phyloP scores from a whole-genome alignment of 2,113 vertebrate genomes.

The Menura novaehollandiae region DNA sequence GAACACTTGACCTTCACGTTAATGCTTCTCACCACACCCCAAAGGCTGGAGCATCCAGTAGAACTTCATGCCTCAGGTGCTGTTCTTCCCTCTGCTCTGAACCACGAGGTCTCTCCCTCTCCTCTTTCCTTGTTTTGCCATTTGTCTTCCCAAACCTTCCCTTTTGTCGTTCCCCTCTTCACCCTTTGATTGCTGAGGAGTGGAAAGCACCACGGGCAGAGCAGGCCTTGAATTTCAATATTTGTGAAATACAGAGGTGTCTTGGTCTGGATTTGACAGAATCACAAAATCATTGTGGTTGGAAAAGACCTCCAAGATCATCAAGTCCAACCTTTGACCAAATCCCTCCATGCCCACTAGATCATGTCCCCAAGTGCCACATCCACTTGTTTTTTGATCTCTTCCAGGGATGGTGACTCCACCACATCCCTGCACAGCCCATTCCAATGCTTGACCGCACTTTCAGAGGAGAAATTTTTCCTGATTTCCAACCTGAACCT shows the following conservation, averaged over 20 bases:
- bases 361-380: fast-evolving
- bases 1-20: background rate
- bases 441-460: background rate
- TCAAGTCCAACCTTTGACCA: background rate
- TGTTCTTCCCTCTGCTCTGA: background rate
- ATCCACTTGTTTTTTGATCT: background rate
- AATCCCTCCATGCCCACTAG: background rate
- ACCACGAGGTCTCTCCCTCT: background rate
- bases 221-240: background rate
- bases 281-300: too few relatives aligned
- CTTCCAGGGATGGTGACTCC: background rate
- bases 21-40: background rate
- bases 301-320: background rate
- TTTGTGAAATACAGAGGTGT: background rate
- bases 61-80: background rate
- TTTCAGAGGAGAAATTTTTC: background rate
- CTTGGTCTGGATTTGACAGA: background rate
- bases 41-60: background rate
- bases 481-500: background rate
- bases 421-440: background rate
- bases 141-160: background rate
- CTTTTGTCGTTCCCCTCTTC: background rate
- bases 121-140: background rate
- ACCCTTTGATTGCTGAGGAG: background rate
- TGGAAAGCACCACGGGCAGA: background rate